Base-by-base conservation (phyloP, 2,797 vertebrate genomes). In the Tarsius wallacei region DNA sequence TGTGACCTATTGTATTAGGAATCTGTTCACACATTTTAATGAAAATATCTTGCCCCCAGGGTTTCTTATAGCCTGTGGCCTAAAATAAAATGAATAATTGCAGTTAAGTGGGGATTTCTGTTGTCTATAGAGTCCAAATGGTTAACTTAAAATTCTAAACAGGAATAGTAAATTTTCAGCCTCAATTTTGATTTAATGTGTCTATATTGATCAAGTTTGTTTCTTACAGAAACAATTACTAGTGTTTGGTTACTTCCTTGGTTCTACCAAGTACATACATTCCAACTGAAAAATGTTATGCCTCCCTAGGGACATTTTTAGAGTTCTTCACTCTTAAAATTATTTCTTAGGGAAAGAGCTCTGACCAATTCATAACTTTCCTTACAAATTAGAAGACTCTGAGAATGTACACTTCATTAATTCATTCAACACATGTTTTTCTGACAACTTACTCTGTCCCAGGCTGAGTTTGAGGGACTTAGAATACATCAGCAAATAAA, bases 21-120 rank as follows among this genome's bases (percentile, higher is more conserved):
- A 26, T 83, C 59, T 76, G 31, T 93, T 96, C 88, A 95, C 63
- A 91, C 78, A 57, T 95, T 97, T 94, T 96, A 90, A 97, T 96
- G 36, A 94, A 97, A 96, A 42, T 22, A 57, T 28, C n/a, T 91
- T 14, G 81, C 31, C 59, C 36, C 90, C 47, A 63, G 31, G 9
- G 14, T 93, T 87, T 81, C 55, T 80, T 28, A 22, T 51, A 74
- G 26, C n/a, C 64, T 47, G 3, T 74, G 49, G 3, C 15, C 33
- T 66, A 71, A 85, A 87, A 74, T 57, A 93, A 89, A 93, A 24
- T 81, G 61, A 92, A 77, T 49, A 93, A 61, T n/a, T 92, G 12
- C 33, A 70, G 53, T 7, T 42, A 51, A 47, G 47, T 93, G 51
- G 33, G 13, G 64, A 53, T 87, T 66, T 91, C 53, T 81, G 70